Evolutionary conservation across 1,140 invertebrate genomes (phyloP).

Genomic region (Drosophila triauraria): DNA sequence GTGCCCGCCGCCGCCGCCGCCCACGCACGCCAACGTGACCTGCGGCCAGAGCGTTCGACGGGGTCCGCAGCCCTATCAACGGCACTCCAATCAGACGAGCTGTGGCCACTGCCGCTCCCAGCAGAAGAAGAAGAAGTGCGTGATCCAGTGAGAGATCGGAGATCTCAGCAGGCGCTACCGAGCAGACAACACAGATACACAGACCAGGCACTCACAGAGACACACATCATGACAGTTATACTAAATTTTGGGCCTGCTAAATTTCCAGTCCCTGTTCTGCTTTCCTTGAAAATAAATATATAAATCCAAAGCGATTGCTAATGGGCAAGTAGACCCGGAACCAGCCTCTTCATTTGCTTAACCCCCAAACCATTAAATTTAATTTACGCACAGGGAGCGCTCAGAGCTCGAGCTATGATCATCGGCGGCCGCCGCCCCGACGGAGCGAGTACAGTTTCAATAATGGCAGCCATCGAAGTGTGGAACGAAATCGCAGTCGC

Average conservation of each 20-base stretch:
- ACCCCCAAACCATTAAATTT: background rate
- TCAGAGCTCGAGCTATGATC: background rate
- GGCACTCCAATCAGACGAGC: background rate
- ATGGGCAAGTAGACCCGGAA: constrained; percentile 48
- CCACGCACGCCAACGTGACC: constrained; percentile 28
- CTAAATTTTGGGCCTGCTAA: constrained; percentile 12
- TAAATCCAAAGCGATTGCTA: constrained; percentile 28
- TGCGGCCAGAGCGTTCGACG: constrained; percentile 20
- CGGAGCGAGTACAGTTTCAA: background rate
- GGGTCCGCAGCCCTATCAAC: constrained; percentile 4
- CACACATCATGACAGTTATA: constrained; percentile 8
- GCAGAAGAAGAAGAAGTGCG: constrained; percentile 40
- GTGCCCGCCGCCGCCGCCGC: background rate
- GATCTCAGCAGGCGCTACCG: constrained; percentile 28
- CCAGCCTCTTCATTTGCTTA: background rate
- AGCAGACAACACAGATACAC: constrained; percentile 9
- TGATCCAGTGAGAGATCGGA: constrained; percentile 37
- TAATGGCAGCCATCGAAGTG: background rate
- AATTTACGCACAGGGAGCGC: constrained; percentile 4
- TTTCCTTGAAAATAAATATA: constrained; percentile 18
- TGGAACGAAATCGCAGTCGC: constrained; percentile 7
- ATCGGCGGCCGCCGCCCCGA: background rate
- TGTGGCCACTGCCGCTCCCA: constrained; percentile 36
- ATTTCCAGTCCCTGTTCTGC: constrained; percentile 17
- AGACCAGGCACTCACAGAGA: background rate